These are phyloP conservation scores for Podiceps cristatus DNA, from an alignment of 2,113 vertebrate species.

Conservation along the genomic window DNA sequence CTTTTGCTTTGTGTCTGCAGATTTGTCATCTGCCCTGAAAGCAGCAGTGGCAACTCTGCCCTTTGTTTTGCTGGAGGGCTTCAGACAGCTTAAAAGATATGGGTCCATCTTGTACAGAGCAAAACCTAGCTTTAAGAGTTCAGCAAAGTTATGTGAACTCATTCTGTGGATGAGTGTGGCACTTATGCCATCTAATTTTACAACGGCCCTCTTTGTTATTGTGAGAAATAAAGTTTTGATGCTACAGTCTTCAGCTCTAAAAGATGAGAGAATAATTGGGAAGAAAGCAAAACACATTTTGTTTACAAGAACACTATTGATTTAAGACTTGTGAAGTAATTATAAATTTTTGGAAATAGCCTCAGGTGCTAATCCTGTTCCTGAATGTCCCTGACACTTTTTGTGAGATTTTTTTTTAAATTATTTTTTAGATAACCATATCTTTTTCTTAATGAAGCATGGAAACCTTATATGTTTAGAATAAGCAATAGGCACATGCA, in stretches of 20 bases:
- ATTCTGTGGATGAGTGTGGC: background rate
- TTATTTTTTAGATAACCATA: background rate
- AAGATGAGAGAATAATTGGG: background rate
- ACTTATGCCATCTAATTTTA: background rate
- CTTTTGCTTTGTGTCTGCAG: background rate
- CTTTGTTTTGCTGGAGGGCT: background rate
- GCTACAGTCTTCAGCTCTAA: background rate
- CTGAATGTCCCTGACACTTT: background rate
- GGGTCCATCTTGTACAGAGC: fast-evolving
- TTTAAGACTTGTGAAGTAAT: background rate
- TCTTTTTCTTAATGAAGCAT: background rate
- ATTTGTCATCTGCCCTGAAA: background rate
- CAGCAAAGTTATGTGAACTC: background rate
- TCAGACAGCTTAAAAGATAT: background rate
- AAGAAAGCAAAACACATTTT: background rate
- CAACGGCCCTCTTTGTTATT: background rate
- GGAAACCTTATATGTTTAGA: background rate
- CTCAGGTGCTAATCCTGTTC: background rate
- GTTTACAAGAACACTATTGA: background rate
- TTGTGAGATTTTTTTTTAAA: background rate
- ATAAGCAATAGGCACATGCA: background rate
- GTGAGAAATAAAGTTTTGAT: background rate
- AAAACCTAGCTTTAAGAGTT: background rate
- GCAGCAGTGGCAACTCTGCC: background rate
- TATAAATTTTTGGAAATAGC: background rate